phyloP scores from a whole-genome alignment of 2,113 vertebrate genomes.

The Lethenteron reissneri region DNA sequence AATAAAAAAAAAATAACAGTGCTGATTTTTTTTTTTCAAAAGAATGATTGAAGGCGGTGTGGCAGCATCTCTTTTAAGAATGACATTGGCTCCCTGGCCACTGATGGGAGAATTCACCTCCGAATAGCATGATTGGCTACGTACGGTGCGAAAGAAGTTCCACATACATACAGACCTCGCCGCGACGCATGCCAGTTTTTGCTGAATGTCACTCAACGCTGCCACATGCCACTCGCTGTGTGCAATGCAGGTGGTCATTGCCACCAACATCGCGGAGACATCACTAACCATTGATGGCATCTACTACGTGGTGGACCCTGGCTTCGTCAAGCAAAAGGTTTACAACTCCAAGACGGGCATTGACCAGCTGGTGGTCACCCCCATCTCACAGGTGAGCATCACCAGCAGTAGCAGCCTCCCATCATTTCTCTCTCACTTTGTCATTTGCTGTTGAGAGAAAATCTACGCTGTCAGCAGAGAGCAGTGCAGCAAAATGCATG shows the following conservation, averaged over 20 bases:
- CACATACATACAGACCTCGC: background rate
- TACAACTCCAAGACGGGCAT: slow-evolving; percentile 98
- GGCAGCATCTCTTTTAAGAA: background rate
- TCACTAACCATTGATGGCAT: slow-evolving; percentile 92
- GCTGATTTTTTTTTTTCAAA: no score
- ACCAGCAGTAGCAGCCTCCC: no score
- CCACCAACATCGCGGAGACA: slow-evolving; percentile 90
- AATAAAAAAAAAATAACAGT: no score
- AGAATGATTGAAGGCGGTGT: background rate
- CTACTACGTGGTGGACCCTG: slow-evolving; percentile 89
- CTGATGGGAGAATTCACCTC: background rate
- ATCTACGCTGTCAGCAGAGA: no score
- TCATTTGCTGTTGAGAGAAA: no score
- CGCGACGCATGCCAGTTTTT: background rate
- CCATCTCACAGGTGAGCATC: slow-evolving; percentile 61
- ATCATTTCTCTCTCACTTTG: no score
- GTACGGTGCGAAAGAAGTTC: no score
- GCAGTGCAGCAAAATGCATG: no score
- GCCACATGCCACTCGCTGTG: no score
- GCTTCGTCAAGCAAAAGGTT: slow-evolving; percentile 93
- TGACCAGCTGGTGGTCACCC: slow-evolving; percentile 88
- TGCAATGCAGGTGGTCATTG: slow-evolving; percentile 57
- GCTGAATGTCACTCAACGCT: background rate
- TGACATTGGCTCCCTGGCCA: background rate
- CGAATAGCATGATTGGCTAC: background rate